A percentile compares a stretch with the other conserved stretches of the same genome.
phyloP scores from a whole-genome alignment of 1,140 invertebrate genomes.

The Phenacoccus solenopsis region DNA sequence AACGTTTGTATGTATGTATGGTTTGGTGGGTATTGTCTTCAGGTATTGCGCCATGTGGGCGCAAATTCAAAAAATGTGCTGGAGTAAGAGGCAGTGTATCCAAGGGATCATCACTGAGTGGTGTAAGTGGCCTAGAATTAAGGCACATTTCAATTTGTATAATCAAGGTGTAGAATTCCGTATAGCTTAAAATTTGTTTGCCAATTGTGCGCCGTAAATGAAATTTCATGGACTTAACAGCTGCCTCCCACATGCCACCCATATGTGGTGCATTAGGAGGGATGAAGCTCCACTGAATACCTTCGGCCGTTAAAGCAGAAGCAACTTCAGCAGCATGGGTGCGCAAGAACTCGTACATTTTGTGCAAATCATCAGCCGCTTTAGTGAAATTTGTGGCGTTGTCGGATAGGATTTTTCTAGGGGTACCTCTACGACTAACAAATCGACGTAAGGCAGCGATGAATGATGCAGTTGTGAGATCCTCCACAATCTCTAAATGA shows the following conservation, averaged over 20 bases:
- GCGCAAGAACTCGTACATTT: slow-evolving; percentile 16
- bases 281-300: slow-evolving; percentile 27
- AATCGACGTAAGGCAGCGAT: slow-evolving; percentile 30
- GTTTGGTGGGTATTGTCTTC: neutral
- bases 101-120: slow-evolving; percentile 28
- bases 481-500: slow-evolving; percentile 31
- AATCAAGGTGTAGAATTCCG: slow-evolving; percentile 29
- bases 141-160: slow-evolving; percentile 30
- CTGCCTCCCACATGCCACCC: slow-evolving; percentile 30
- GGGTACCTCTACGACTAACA: slow-evolving; percentile 27
- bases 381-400: slow-evolving; percentile 32
- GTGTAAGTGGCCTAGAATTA: slow-evolving; percentile 32
- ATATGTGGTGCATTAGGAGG: slow-evolving; percentile 28
- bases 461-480: slow-evolving; percentile 29
- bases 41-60: slow-evolving; percentile 12
- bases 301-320: neutral
- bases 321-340: neutral
- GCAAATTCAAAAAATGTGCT: slow-evolving; percentile 16
- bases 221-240: slow-evolving; percentile 28
- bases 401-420: slow-evolving; percentile 29
- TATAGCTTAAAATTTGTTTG: slow-evolving; percentile 26
- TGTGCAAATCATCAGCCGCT: slow-evolving; percentile 27
- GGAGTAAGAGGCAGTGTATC: slow-evolving; percentile 28
- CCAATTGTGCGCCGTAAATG: neutral
- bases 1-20: slow-evolving; percentile 20